Conservation (phyloP, 2,113 vertebrate genomes). For the Antechinus stuartii region DNA sequence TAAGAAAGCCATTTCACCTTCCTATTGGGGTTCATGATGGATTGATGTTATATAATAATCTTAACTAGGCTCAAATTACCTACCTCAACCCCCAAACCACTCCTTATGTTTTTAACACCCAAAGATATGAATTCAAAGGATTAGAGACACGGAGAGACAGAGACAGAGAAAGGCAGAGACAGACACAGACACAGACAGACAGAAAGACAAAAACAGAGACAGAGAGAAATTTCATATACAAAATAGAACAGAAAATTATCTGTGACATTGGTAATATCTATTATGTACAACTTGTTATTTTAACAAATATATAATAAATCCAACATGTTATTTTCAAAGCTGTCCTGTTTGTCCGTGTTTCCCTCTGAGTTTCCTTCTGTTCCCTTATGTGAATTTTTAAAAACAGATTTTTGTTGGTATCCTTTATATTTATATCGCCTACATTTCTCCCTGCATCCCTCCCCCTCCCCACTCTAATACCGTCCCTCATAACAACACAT, state of each 20-base stretch:
- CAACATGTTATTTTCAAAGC: slow-evolving; percentile 5
- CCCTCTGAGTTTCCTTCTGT: background rate
- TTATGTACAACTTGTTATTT: background rate
- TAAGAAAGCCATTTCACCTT: background rate
- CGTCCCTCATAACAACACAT: background rate
- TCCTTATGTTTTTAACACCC: background rate
- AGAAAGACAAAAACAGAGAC: too few species aligned
- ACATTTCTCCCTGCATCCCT: background rate
- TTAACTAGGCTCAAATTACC: background rate
- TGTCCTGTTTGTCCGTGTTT: background rate
- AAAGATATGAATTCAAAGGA: background rate
- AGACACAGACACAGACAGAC: too few species aligned
- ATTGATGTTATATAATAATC: background rate
- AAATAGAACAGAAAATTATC: background rate
- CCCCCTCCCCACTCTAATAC: background rate
- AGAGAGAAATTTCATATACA: background rate
- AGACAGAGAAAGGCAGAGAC: too few species aligned
- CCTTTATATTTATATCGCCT: background rate
- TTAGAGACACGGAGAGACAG: background rate
- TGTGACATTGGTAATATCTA: background rate
- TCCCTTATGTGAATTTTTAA: background rate
- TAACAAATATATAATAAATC: background rate
- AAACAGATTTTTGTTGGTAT: background rate
- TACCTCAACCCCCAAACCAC: background rate
- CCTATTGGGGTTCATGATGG: background rate